Evolutionary conservation across 2,113 vertebrate genomes (phyloP).

Genomic region (Gracilinanus agilis): DNA sequence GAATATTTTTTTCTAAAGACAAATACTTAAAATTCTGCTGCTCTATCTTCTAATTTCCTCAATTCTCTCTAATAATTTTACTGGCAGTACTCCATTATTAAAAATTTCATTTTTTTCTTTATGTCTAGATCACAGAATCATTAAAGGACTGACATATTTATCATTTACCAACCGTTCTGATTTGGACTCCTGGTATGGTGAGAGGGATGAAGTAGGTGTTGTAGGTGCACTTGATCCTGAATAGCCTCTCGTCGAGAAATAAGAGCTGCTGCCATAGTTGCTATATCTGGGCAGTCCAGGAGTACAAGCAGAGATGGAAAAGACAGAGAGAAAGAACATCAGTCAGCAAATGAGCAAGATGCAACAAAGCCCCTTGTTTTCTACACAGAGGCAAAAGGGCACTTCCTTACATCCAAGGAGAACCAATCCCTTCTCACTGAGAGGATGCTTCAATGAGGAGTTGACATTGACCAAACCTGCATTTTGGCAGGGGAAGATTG

Average conservation of each 20-base stretch:
- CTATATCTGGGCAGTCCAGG: conserved; percentile 84
- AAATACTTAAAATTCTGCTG: conserved; percentile 38
- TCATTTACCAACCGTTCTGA: conserved; percentile 87
- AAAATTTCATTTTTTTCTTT: background rate
- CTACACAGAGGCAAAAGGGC: conserved; percentile 4
- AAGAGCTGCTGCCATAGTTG: conserved; percentile 84
- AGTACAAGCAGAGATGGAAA: conserved; percentile 27
- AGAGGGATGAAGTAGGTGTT: conserved; percentile 81
- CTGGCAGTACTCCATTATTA: background rate
- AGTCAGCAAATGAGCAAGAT: conserved; percentile 26
- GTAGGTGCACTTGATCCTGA: conserved; percentile 80
- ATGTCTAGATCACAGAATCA: background rate
- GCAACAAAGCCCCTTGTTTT: conserved; percentile 18
- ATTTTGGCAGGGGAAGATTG: background rate
- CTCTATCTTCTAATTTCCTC: background rate
- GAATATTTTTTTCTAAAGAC: conserved; percentile 3
- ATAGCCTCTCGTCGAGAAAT: conserved; percentile 84
- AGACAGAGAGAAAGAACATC: conserved; percentile 65
- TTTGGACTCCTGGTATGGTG: conserved; percentile 86
- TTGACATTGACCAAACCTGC: background rate
- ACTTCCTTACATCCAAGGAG: background rate
- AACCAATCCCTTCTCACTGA: too few species aligned
- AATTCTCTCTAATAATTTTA: background rate
- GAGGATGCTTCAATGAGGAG: background rate
- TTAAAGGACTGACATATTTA: background rate